Evolutionary conservation across 2,888 invertebrate genomes (phyloP).

Genomic region (Macaria liturata): DNA sequence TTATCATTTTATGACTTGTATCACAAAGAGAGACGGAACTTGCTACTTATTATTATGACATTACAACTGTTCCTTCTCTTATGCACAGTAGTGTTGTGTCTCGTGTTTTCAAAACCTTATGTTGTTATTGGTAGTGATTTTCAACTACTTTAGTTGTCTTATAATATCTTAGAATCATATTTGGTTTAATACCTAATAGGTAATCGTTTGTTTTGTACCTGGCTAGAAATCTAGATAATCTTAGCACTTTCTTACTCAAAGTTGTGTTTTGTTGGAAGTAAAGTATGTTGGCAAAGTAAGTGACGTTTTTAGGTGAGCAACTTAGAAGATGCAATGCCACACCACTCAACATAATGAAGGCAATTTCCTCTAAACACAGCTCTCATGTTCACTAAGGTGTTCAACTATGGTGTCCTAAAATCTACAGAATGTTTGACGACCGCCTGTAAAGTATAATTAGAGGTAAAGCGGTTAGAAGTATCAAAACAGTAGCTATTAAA

Average conservation of each 20-base stretch:
- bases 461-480: neutral
- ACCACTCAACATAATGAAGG: slow-evolving; percentile 19
- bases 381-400: slow-evolving; percentile 19
- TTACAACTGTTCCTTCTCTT: no score
- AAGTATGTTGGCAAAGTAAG: neutral
- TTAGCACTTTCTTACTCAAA: no score
- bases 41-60: neutral
- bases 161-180: no score
- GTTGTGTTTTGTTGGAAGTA: no score
- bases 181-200: no score
- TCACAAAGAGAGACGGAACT: neutral
- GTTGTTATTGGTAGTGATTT: no score
- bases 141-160: no score
- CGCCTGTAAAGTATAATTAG: slow-evolving; percentile 9
- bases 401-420: slow-evolving; percentile 30
- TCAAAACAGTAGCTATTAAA: slow-evolving; percentile 1
- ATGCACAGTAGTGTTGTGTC: no score
- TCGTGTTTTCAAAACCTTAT: no score
- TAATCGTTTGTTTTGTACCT: no score
- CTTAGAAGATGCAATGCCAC: slow-evolving; percentile 22
- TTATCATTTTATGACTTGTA: slow-evolving; percentile 13
- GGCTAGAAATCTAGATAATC: no score
- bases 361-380: slow-evolving; percentile 25
- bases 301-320: slow-evolving; percentile 12
- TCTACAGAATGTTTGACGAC: slow-evolving; percentile 25